These are phyloP conservation scores for Desoria tigrina DNA, from an alignment of 2,888 invertebrate genomes.

Conservation along the genomic window DNA sequence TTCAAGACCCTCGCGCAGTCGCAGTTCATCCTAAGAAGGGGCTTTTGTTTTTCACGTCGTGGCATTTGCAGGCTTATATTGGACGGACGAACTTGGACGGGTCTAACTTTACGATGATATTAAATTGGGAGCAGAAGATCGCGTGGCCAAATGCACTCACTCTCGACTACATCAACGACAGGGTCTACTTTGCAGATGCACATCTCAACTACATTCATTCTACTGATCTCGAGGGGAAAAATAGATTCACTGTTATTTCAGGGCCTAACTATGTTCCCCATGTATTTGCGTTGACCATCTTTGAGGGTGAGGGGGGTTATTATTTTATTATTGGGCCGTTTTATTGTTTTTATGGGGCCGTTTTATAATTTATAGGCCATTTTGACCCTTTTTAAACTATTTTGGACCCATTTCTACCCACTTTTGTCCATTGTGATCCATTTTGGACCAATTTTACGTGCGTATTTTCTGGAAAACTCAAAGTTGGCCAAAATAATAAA, in stretches of 20 bases:
- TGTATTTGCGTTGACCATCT: conserved; percentile 89
- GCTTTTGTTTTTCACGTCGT: conserved; percentile 91
- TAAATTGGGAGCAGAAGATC: conserved; percentile 89
- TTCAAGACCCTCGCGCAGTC: conserved; percentile 91
- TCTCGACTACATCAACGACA: conserved; percentile 92
- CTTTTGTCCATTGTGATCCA: too few species aligned
- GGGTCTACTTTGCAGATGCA: conserved; percentile 97
- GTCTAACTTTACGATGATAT: conserved; percentile 79
- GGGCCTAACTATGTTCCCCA: conserved; percentile 77
- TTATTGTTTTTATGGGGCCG: conserved; percentile 1
- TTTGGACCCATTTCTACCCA: too few species aligned
- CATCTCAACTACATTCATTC: conserved; percentile 96
- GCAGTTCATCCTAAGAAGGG: conserved; percentile 93
- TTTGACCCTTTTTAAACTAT: too few species aligned
- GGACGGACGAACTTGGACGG: conserved; percentile 98
- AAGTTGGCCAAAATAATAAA: not conserved
- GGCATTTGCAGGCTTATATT: conserved; percentile 94
- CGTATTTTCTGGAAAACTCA: too few species aligned
- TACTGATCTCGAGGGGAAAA: conserved; percentile 86
- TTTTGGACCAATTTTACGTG: too few species aligned
- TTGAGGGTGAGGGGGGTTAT: too few species aligned
- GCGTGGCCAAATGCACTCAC: conserved; percentile 99
- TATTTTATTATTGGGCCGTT: not conserved
- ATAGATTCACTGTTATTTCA: conserved; percentile 77
- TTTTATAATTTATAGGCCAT: too few species aligned